Base-by-base conservation (phyloP, 2,797 vertebrate genomes). In the Fratercula arctica region DNA sequence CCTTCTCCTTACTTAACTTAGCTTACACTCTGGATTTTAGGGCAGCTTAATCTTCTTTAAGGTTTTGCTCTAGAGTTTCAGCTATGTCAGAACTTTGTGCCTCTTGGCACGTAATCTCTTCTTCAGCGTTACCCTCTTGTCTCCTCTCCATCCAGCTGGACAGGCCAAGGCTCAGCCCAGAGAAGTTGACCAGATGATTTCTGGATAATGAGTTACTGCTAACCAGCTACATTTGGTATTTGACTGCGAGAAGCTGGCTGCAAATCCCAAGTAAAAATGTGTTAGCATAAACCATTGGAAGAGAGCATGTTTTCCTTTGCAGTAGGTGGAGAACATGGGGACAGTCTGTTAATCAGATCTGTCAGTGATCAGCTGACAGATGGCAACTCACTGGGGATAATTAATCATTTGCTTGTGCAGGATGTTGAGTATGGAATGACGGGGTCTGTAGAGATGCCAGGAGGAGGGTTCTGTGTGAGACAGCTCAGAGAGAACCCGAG, bases 311-410 rank as follows among this genome's bases (percentile, higher is more conserved):
- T 91, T 87, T 29, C 74, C 70, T 77, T 41, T 70, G 88, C 70
- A 56, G 90, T 45, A 41, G 66, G 61, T 76, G 87, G 63, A 70
- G 77, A 79, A 21, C 60, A 8, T 2, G 5, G 45, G 74, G 70
- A 78, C 50, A 85, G 86, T 69, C 74, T 95, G 84, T 82, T 93
- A 19, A 72, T 73, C 85, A 43, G 82, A 53, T 78, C 78, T 50
- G 5, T 48, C 73, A 0, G 0, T 6, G 25, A 73, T 67, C 13
- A 5, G 48, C 81, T 89, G 91, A 29, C 88, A 95, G 92, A 95
- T 88, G 93, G 88, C 83, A 90, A 10, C 90, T 91, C 77, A 2
- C 78, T 28, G 64, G 81, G 72, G 48, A 85, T 76, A 80, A 93
- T 94, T 73, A 80, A 61, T 87, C 60, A 37, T 70, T 80, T 76